These are phyloP conservation scores for Austrofundulus limnaeus DNA, from an alignment of 2,113 vertebrate genomes.

Conservation along the genomic window DNA sequence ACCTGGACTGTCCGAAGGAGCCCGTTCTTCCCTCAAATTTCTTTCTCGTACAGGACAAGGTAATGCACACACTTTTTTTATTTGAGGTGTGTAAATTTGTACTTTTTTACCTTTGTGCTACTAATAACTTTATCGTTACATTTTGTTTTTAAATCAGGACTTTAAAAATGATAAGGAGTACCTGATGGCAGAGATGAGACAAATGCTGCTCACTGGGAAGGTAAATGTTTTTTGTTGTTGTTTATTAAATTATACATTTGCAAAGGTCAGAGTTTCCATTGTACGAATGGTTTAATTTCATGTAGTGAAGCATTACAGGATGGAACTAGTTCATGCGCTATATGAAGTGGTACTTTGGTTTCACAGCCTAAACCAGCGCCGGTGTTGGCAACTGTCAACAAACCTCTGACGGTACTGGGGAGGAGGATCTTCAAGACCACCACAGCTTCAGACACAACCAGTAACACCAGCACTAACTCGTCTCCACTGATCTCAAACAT, in stretches of 20 bases:
- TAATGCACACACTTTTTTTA: conserved; percentile 42
- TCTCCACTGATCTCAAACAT: conserved; percentile 85
- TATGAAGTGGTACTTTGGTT: not conserved
- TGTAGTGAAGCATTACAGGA: not conserved
- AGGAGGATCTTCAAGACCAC: conserved; percentile 89
- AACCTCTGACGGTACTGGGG: conserved; percentile 91
- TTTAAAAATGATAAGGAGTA: conserved; percentile 96
- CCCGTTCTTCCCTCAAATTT: conserved; percentile 93
- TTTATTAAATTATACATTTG: no score
- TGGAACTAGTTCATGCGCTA: no score
- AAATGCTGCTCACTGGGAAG: conserved; percentile 94
- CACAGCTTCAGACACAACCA: conserved; percentile 82
- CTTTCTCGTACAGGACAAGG: conserved; percentile 95
- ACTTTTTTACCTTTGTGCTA: not conserved
- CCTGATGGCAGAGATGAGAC: conserved; percentile 88
- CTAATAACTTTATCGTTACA: conserved; percentile 2
- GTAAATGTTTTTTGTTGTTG: conserved; percentile 70
- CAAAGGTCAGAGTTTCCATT: not conserved
- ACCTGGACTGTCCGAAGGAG: conserved; percentile 94
- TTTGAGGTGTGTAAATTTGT: not conserved
- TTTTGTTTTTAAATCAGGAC: conserved; percentile 78
- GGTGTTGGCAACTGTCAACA: conserved; percentile 93
- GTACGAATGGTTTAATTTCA: not conserved
- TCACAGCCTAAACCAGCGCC: conserved; percentile 88
- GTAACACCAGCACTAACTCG: conserved; percentile 85